Base-by-base conservation (phyloP, 2,888 invertebrate genomes). In the Hofmannophila pseudospretella region DNA sequence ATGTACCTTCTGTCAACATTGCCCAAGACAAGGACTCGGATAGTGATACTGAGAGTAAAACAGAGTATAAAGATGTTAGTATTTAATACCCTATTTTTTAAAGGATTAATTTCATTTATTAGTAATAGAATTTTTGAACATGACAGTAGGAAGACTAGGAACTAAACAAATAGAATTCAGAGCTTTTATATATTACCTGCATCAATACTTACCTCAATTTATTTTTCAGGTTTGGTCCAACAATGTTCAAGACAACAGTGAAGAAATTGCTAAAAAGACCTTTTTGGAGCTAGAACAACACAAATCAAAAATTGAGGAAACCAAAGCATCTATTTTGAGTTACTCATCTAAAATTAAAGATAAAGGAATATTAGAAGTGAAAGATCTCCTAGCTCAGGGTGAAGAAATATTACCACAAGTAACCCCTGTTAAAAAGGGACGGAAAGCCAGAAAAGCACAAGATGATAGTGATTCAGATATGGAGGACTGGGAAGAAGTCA, bases 401-500 rank as follows among this genome's bases (percentile, higher is more conserved):
- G 93, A 93, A 77, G 77, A 86, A 33, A 67, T 73, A 34, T 54
- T 54, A 14, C 58, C 65, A 29, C 34, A 50, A 14, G 60, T 49
- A 44, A 48, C 51, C 38, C 31, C 39, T 10, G 60, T 57, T 35
- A 74, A 71, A 33, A 67, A 67, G 54, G 39, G 38, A 2, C 72
- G 10, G 7, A 39, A 32, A 22, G 44, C 42, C n/a, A 67, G 65
- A 56, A 75, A 56, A 38, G 42, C 30, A 1, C 67, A 58, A 50
- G 52, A 67, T 49, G 71, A 75, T 14, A 89, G 89, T 52, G 90
- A 90, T 32, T 91, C 91, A 2, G 93, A 93, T 55, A 85, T 90
- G 34, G 92, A 90, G 47, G 90, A 92, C 60, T 93, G 91, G 90
- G 93, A 94, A 65, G 94, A 94, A 84, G 93, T 94, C 33, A 89